These are phyloP conservation scores for Archips xylosteana DNA, from an alignment of 2,888 invertebrate species.

Conservation along the genomic window DNA sequence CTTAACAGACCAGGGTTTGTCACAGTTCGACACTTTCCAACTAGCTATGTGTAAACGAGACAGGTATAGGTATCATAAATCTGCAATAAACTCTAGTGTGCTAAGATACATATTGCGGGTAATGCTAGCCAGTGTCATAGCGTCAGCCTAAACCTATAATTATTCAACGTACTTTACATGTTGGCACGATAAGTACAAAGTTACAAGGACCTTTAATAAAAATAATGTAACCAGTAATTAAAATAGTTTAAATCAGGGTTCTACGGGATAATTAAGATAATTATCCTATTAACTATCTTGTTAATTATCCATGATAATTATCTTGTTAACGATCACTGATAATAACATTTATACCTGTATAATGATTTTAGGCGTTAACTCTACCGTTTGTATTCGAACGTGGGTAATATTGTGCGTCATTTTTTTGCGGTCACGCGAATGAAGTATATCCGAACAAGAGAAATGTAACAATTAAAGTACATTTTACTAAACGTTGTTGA, in stretches of 20 bases:
- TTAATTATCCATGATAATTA: too few species aligned
- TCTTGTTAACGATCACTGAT: too few species aligned
- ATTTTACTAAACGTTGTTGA: too few species aligned
- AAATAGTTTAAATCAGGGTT: not conserved
- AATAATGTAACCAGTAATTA: not conserved
- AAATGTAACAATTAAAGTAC: too few species aligned
- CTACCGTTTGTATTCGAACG: too few species aligned
- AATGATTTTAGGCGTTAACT: too few species aligned
- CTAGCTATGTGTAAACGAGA: not conserved
- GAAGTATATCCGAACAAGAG: too few species aligned
- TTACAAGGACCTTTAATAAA: not conserved
- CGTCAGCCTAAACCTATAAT: constrained; percentile 74
- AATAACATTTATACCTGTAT: too few species aligned
- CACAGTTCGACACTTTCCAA: not conserved
- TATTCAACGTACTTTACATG: not conserved
- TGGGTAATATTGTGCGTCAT: too few species aligned
- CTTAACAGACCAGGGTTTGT: constrained; percentile 49
- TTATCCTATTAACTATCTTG: too few species aligned
- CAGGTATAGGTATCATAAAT: not conserved
- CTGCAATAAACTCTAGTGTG: constrained; percentile 4
- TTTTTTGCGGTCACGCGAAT: too few species aligned
- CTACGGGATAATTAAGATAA: too few species aligned
- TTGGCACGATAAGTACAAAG: not conserved
- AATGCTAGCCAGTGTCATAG: constrained; percentile 62
- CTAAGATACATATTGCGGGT: constrained; percentile 45